Percentiles rank a stretch among this genome's conserved stretches.
These are phyloP conservation scores for Phrynocephalus guinanensis DNA, from an alignment of 2,797 vertebrate genomes.

Conservation along the genomic window DNA sequence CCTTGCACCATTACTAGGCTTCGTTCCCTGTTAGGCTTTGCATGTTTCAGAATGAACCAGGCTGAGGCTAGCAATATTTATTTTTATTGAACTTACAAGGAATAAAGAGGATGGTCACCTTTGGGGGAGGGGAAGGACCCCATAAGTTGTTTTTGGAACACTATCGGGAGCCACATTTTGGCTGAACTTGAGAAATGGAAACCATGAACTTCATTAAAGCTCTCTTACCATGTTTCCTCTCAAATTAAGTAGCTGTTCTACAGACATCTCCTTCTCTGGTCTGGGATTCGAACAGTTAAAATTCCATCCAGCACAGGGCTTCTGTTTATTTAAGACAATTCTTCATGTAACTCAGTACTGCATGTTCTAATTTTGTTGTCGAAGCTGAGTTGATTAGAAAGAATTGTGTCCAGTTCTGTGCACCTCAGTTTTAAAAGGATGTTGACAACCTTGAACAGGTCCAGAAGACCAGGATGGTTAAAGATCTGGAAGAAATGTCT, in stretches of 20 bases:
- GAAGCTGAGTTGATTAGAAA: background rate
- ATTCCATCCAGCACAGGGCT: background rate
- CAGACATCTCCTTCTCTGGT: background rate
- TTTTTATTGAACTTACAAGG: background rate
- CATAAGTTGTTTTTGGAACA: background rate
- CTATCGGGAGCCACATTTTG: background rate
- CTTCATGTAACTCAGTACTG: background rate
- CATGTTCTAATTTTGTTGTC: background rate
- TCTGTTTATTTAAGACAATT: background rate
- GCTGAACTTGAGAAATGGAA: background rate
- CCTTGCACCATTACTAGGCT: constrained; percentile 18
- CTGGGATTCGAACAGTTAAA: background rate
- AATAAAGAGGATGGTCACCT: background rate
- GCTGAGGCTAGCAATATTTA: background rate
- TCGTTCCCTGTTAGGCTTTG: constrained; percentile 31
- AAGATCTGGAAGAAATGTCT: too few relatives aligned
- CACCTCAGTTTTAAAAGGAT: too few relatives aligned
- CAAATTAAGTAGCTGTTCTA: background rate
- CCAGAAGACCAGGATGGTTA: too few relatives aligned
- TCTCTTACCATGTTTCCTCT: background rate
- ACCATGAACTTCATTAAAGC: background rate
- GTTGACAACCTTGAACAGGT: too few relatives aligned
- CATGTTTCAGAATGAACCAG: constrained; percentile 14
- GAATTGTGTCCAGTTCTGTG: too few relatives aligned
- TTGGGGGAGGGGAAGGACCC: background rate